Base-by-base conservation (phyloP, 2,113 vertebrate species). In the Oenanthe melanoleuca region DNA sequence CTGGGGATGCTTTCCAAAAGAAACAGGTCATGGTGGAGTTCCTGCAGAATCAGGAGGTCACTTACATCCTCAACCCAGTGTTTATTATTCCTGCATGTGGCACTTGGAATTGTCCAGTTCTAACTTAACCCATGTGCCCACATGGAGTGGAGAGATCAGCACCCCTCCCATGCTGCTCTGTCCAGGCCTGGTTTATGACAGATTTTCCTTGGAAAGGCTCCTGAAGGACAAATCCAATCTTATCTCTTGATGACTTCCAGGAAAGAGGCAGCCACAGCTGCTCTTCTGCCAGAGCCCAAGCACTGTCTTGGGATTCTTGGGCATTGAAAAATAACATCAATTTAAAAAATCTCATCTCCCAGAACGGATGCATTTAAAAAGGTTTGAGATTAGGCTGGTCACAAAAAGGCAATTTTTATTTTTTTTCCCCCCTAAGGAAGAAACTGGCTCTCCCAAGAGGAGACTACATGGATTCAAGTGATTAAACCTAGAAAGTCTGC, bases 331-430 rank as follows among this genome's bases (percentile, higher is more conserved):
- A 33, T 24, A 12, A 53, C 28, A 45, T 2, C 1, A 37, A 37
- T 14, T 40, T 0, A 9, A 45, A 44, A 29, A 29, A 34, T 29
- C 6, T 23, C 31, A 8, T 11, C 9, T 11, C 13, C 11, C 8
- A 16, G 22, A 24, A 40, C 2, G 6, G 16, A 44, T 18, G 37
- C 1, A 0, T 45, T 50, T 55, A 6, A 22, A 72, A 55, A 45
- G 12, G 29, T 72, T 23, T 75, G 49, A 55, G 12, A 63, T 19
- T 1, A 66, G 31, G 34, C 9, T 44, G 29, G 6, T 20, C 17
- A 63, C 14, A 67, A 29, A n/a, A 49, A 19, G 5, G 40, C 5
- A 16, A 4, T 25, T 8, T 5, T 3, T 47, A 2, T 70, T 70
- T 52, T 33, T 52, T 33, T 23, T n/a, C n/a, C 8, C 20, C 33